Evolutionary conservation across 2,888 invertebrate species (phyloP).

Genomic region (Agriopis aurantiaria): DNA sequence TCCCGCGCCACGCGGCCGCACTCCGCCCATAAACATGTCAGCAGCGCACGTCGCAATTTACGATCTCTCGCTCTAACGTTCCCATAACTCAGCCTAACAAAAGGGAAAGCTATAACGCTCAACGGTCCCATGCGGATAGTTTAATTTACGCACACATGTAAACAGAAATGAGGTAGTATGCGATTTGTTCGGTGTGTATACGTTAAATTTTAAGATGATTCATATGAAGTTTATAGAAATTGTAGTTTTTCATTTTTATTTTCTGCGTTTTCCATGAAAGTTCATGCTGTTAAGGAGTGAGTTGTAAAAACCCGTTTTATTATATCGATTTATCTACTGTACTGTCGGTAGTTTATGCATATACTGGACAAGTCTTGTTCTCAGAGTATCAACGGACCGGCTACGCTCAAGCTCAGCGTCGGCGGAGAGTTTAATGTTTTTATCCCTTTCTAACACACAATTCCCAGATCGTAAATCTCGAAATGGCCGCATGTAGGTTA

Average conservation of each 20-base stretch:
- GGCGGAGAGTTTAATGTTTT: slow-evolving; percentile 82
- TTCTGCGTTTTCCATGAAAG: not conserved
- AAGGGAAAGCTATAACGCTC: slow-evolving; percentile 86
- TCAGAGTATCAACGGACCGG: slow-evolving; percentile 74
- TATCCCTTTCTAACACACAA: slow-evolving; percentile 85
- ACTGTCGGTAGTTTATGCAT: slow-evolving; percentile 56
- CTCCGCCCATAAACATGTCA: slow-evolving; percentile 87
- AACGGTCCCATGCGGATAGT: slow-evolving; percentile 86
- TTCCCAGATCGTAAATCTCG: slow-evolving; percentile 88
- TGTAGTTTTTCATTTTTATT: not conserved
- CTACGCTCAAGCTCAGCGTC: slow-evolving; percentile 75
- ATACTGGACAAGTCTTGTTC: slow-evolving; percentile 73
- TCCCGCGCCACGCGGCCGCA: slow-evolving; percentile 68
- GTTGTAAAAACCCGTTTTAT: not conserved
- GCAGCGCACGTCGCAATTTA: slow-evolving; percentile 81
- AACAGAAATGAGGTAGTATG: slow-evolving; percentile 82
- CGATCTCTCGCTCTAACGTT: slow-evolving; percentile 85
- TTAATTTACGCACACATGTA: slow-evolving; percentile 84
- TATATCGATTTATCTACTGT: not conserved
- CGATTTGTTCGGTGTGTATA: slow-evolving; percentile 67
- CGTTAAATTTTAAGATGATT: slow-evolving; percentile 57
- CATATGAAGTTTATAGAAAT: not conserved
- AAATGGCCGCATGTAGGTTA: slow-evolving; percentile 88
- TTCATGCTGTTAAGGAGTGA: not conserved
- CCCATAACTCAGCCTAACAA: slow-evolving; percentile 84